A percentile compares a stretch with the other conserved stretches of the same genome.
phyloP scores from a whole-genome alignment of 1,140 invertebrate genomes.

The Sweltsa coloradensis region DNA sequence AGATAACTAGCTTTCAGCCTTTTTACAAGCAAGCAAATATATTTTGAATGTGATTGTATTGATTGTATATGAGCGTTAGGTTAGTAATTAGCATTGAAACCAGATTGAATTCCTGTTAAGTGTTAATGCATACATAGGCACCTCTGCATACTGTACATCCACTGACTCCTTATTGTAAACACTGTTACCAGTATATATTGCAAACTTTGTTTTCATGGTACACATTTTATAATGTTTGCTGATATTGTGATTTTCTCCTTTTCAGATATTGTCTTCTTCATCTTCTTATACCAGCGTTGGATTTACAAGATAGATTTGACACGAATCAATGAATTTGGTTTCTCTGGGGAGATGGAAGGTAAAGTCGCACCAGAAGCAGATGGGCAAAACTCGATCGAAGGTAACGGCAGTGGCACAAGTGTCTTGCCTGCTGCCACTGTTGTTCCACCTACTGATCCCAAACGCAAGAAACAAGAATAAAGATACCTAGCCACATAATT shows the following conservation, averaged over 20 bases:
- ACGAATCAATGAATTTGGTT: slow-evolving; percentile 95
- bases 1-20: too few species aligned
- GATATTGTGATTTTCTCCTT: slow-evolving; percentile 22
- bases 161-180: slow-evolving; percentile 8
- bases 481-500: neutral
- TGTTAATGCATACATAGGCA: too few species aligned
- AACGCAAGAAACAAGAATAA: slow-evolving; percentile 3
- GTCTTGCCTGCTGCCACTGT: neutral
- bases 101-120: too few species aligned
- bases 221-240: too few species aligned
- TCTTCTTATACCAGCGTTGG: slow-evolving; percentile 97
- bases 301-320: slow-evolving; percentile 93
- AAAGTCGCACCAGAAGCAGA: slow-evolving; percentile 1
- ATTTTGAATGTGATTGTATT: too few species aligned
- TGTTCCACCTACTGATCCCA: neutral
- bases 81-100: too few species aligned
- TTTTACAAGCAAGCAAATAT: too few species aligned
- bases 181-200: too few species aligned
- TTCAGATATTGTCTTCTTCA: slow-evolving; percentile 94
- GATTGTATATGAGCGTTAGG: too few species aligned
- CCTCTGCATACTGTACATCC: too few species aligned
- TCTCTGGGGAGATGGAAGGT: slow-evolving; percentile 45
- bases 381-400: neutral
- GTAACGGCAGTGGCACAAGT: too few species aligned
- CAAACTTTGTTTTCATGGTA: too few species aligned